Evolutionary conservation across 2,113 vertebrate genomes (phyloP).

Genomic region (Toxostoma redivivum): DNA sequence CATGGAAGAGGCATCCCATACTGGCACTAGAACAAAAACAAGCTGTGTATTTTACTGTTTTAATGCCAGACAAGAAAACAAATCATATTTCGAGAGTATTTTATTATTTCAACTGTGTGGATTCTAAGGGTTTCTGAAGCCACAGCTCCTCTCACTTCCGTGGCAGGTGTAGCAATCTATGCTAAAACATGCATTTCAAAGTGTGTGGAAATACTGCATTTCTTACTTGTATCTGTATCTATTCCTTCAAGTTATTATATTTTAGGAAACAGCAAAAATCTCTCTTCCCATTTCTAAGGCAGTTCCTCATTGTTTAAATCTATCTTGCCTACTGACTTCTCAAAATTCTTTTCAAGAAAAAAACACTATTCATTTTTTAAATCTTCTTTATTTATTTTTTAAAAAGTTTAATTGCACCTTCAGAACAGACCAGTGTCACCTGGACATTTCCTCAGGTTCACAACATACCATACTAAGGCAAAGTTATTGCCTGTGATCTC

Average conservation of each 20-base stretch:
- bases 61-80: neutral
- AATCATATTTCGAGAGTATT: neutral
- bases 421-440: neutral
- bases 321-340: neutral
- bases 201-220: neutral
- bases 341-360: neutral
- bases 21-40: neutral
- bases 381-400: neutral
- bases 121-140: neutral
- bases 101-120: neutral
- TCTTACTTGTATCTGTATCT: neutral
- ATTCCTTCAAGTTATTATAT: neutral
- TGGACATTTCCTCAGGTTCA: neutral
- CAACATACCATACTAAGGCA: accelerated
- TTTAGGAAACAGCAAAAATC: neutral
- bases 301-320: neutral
- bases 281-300: neutral
- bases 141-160: neutral
- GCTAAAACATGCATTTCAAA: neutral
- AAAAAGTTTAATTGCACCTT: neutral
- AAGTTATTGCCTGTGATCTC: neutral
- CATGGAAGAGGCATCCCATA: neutral
- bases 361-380: neutral
- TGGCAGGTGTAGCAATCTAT: neutral
- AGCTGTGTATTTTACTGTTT: neutral